Conservation (phyloP, 2,888 invertebrate genomes). For the Campoplex nolae region DNA sequence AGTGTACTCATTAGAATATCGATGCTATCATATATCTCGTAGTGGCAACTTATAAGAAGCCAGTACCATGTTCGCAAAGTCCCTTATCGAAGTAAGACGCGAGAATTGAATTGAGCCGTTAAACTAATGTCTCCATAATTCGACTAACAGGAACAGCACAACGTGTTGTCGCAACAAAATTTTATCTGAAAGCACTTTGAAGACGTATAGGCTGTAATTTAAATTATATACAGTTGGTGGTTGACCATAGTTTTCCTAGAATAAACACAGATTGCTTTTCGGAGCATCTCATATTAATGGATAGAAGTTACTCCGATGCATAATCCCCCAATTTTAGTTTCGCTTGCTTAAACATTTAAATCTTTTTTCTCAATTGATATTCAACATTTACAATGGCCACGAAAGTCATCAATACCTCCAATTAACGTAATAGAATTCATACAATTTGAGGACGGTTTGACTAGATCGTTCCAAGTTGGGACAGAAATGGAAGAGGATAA, state of each 20-base stretch:
- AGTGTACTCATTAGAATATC: constrained; percentile 50
- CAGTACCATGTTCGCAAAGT: not conserved
- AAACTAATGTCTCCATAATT: not conserved
- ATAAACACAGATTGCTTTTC: not conserved
- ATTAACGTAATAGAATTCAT: not conserved
- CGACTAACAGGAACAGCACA: constrained; percentile 3
- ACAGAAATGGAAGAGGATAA: not conserved
- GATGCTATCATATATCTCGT: constrained; percentile 21
- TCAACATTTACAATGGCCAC: not conserved
- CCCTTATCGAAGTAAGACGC: constrained; percentile 21
- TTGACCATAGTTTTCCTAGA: too few species aligned
- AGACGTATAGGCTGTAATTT: not conserved
- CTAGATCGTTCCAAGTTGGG: constrained; percentile 3
- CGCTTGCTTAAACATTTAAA: constrained; percentile 1
- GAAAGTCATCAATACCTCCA: not conserved
- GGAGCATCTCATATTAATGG: not conserved
- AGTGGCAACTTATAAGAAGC: not conserved
- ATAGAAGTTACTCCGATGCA: not conserved
- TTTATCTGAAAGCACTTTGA: not conserved
- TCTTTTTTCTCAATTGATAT: not conserved
- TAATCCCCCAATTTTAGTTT: not conserved
- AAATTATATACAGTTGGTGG: too few species aligned
- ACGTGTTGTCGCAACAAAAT: not conserved
- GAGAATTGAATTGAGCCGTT: not conserved
- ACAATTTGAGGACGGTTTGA: not conserved